Conservation (phyloP, 2,113 vertebrate genomes). For the Calypte anna region DNA sequence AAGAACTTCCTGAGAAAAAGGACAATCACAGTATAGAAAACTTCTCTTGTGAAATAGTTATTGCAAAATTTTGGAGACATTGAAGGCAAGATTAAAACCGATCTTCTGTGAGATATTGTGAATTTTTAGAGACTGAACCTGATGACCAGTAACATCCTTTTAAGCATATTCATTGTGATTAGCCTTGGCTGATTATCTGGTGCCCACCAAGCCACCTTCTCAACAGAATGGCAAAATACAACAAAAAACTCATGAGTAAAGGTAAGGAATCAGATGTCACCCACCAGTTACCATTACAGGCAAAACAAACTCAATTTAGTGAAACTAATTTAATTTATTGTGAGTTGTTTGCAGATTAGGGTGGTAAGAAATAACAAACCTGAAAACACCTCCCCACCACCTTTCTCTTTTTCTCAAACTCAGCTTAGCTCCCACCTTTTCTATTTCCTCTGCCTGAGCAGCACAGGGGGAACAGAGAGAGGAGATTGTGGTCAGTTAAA, state of each 20-base stretch:
- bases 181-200: background rate
- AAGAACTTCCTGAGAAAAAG: background rate
- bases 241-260: no score
- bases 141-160: background rate
- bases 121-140: background rate
- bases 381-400: accelerated
- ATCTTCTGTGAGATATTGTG: background rate
- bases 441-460: background rate
- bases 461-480: accelerated
- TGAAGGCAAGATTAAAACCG: background rate
- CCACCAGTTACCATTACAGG: background rate
- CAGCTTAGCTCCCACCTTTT: background rate
- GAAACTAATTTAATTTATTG: background rate
- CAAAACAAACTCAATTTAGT: accelerated
- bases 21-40: background rate
- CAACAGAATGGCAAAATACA: no score
- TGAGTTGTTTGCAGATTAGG: background rate
- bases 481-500: background rate
- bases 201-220: background rate
- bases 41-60: background rate
- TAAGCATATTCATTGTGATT: background rate
- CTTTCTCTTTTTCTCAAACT: background rate
- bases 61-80: background rate
- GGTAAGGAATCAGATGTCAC: background rate
- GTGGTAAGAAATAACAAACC: background rate